Percentiles rank a stretch among this genome's conserved stretches.
Conservation (phyloP, 1,140 invertebrate genomes). For the Augochlora pura region DNA sequence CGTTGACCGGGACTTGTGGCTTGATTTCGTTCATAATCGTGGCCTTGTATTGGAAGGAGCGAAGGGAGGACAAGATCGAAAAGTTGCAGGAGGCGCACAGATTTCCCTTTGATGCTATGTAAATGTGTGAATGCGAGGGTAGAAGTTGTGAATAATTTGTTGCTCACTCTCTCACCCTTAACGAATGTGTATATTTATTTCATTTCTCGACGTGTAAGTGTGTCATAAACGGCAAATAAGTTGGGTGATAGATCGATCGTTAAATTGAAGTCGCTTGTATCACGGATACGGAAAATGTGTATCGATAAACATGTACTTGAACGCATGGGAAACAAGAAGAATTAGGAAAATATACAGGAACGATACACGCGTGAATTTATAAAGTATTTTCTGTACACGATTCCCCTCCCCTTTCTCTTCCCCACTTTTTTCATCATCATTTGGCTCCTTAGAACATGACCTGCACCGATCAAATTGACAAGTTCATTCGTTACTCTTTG, state of each 20-base stretch:
- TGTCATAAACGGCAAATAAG: conserved; percentile 31
- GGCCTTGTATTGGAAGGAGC: conserved; percentile 96
- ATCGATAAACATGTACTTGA: background rate
- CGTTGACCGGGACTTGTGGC: conserved; percentile 92
- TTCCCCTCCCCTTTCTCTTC: background rate
- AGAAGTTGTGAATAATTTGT: conserved; percentile 8
- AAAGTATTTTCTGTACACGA: background rate
- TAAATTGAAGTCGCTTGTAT: background rate
- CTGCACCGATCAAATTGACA: conserved; percentile 59
- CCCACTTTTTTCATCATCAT: too few species aligned
- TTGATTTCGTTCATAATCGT: conserved; percentile 92
- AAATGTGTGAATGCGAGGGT: conserved; percentile 59
- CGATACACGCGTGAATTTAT: conserved; percentile 4
- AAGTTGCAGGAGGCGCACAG: conserved; percentile 92
- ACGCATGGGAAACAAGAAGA: background rate
- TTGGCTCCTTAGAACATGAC: conserved; percentile 18
- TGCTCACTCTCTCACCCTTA: conserved; percentile 14
- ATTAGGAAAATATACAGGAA: background rate
- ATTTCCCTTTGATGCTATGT: conserved; percentile 92
- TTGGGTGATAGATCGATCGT: conserved; percentile 7
- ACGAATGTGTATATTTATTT: conserved; percentile 40
- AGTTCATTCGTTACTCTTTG: conserved; percentile 62
- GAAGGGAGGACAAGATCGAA: conserved; percentile 94
- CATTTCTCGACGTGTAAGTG: conserved; percentile 25
- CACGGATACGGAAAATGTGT: background rate